Conservation (phyloP, 2,113 vertebrate genomes). For the Ptyas mucosa region DNA sequence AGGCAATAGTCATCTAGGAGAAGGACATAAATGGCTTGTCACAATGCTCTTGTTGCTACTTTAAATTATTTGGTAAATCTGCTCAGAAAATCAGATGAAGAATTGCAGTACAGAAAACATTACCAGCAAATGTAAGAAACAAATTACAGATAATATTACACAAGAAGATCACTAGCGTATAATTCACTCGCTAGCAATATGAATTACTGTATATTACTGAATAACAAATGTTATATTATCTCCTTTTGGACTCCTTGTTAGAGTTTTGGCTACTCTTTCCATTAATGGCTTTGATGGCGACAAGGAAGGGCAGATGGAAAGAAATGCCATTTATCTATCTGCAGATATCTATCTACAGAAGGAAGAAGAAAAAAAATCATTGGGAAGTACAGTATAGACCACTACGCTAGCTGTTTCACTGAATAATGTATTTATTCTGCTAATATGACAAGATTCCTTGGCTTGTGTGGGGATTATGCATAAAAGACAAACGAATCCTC, state of each 20-base stretch:
- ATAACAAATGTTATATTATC: not conserved
- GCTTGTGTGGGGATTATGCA: not conserved
- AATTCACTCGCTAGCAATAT: not conserved
- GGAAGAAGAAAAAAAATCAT: not conserved
- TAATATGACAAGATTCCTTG: not conserved
- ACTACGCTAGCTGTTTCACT: not conserved
- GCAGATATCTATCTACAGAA: not conserved
- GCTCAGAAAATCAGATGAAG: not conserved
- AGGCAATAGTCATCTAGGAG: not conserved
- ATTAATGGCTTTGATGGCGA: not conserved
- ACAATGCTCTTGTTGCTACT: not conserved
- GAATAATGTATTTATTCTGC: slow-evolving; percentile 6
- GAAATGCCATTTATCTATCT: not conserved
- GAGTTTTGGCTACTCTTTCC: not conserved
- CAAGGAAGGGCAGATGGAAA: not conserved
- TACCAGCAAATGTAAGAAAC: slow-evolving; percentile 5
- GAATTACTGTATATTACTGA: not conserved
- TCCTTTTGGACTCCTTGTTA: not conserved
- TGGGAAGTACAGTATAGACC: not conserved
- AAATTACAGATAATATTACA: not conserved
- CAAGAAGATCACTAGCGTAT: not conserved
- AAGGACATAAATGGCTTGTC: not conserved
- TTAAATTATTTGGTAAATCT: not conserved
- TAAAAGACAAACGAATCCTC: not conserved
- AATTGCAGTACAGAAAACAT: not conserved